phyloP scores from a whole-genome alignment of 2,888 invertebrate species.

The Campoplex capitator region DNA sequence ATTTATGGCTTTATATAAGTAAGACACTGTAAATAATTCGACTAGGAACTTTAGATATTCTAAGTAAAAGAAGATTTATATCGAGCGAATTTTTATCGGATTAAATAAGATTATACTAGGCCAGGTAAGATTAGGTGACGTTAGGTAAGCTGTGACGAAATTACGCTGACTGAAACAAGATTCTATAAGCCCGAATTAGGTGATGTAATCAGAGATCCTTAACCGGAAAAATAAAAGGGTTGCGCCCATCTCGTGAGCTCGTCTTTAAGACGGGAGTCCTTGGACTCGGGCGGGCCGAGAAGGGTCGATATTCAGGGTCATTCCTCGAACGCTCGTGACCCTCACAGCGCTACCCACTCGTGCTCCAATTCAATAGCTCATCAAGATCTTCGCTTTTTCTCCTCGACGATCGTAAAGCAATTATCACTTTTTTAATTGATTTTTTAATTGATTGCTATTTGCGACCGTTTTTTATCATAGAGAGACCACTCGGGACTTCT shows the following conservation, averaged over 20 bases:
- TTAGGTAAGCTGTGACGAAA: conserved; percentile 22
- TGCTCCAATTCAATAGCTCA: conserved; percentile 48
- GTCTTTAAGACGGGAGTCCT: conserved; percentile 79
- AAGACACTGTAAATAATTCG: not conserved
- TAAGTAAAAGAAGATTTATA: not conserved
- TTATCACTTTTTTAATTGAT: conserved; percentile 3
- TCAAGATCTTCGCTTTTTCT: conserved; percentile 23
- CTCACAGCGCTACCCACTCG: conserved; percentile 57
- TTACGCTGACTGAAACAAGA: not conserved
- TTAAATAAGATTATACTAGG: conserved; percentile 8
- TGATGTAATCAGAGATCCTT: conserved; percentile 10
- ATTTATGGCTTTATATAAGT: not conserved
- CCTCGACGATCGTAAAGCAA: conserved; percentile 9
- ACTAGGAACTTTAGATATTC: not conserved
- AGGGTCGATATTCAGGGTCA: conserved; percentile 77
- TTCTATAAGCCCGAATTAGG: conserved; percentile 9
- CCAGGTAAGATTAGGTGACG: not conserved
- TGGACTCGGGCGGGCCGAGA: conserved; percentile 68
- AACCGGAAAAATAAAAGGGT: conserved; percentile 57
- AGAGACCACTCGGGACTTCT: not conserved
- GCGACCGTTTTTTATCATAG: not conserved
- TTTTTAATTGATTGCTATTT: not conserved
- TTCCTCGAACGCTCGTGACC: conserved; percentile 70
- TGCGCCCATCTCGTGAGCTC: conserved; percentile 72
- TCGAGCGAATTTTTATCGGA: not conserved